Evolutionary conservation across 2,113 vertebrate genomes (phyloP).

Genomic region (Microtus montanus): DNA sequence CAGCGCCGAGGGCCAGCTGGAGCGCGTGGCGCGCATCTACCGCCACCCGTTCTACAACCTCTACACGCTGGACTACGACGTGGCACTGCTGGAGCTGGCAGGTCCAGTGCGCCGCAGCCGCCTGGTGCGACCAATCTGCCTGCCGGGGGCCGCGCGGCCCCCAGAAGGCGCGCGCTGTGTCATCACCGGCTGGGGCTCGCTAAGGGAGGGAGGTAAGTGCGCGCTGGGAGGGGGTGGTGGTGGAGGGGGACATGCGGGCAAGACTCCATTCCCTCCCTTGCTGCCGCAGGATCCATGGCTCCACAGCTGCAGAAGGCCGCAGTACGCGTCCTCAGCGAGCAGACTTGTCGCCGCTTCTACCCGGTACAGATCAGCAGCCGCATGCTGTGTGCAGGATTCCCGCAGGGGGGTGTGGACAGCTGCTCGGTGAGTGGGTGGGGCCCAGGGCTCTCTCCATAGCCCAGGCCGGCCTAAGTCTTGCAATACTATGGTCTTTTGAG

Average conservation of each 20-base stretch:
- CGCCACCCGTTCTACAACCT: conserved; percentile 93
- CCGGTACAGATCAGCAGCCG: conserved; percentile 89
- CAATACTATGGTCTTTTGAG: not conserved
- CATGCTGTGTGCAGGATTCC: conserved; percentile 95
- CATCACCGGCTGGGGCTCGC: conserved; percentile 96
- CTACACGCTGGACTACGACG: conserved; percentile 93
- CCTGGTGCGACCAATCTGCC: conserved; percentile 91
- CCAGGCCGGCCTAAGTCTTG: not conserved
- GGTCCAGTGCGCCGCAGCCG: conserved; percentile 85
- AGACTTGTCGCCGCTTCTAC: conserved; percentile 91
- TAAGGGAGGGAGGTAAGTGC: conserved; percentile 86
- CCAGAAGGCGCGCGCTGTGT: conserved; percentile 88
- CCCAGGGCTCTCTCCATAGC: not conserved
- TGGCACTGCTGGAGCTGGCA: conserved; percentile 92
- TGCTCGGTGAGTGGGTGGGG: conserved; percentile 90
- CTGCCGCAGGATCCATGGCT: conserved; percentile 87
- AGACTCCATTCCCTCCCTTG: fast-evolving
- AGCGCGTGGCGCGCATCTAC: conserved; percentile 90
- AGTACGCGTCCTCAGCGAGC: conserved; percentile 90
- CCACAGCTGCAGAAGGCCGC: conserved; percentile 93
- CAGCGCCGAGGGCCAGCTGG: conserved; percentile 86
- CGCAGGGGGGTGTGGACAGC: conserved; percentile 92
- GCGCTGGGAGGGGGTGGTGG: fast-evolving
- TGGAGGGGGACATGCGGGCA: fast-evolving
- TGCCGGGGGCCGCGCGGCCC: conserved; percentile 89